Conservation (phyloP, 1,140 invertebrate genomes). For the Drosophila parvula region DNA sequence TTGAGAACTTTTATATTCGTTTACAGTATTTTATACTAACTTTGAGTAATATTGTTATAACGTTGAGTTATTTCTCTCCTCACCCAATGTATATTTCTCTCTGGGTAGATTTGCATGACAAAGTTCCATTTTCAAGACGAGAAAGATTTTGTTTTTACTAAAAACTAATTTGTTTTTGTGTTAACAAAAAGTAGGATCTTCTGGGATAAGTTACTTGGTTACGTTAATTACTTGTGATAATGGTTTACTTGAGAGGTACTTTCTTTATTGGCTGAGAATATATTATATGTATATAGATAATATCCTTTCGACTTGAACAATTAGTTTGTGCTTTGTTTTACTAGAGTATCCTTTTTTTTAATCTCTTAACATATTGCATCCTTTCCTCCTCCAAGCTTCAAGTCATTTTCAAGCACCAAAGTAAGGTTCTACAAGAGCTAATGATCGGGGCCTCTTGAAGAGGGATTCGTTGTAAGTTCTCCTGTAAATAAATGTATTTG, state of each 20-base stretch:
- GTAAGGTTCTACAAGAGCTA: conserved; percentile 68
- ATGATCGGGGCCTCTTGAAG: neutral
- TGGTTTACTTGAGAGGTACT: neutral
- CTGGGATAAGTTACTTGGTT: neutral
- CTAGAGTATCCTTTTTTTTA: too few species aligned
- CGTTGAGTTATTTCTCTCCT: too few species aligned
- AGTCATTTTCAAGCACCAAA: conserved; percentile 70
- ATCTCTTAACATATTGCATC: conserved; percentile 6
- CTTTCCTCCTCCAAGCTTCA: conserved; percentile 40
- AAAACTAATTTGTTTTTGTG: neutral
- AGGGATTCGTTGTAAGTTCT: conserved; percentile 30
- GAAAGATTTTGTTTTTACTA: too few species aligned
- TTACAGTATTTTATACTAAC: too few species aligned
- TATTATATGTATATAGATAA: neutral
- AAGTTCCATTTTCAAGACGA: neutral
- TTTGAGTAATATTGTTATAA: too few species aligned
- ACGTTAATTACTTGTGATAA: neutral
- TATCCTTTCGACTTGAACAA: neutral
- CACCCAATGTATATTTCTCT: too few species aligned
- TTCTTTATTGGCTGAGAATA: neutral
- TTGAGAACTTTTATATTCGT: too few species aligned
- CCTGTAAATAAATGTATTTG: conserved; percentile 3
- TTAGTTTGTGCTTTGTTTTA: neutral
- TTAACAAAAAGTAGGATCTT: neutral
- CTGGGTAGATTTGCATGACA: neutral